Conservation (phyloP, 1,140 invertebrate species). For the Apis cerana region DNA sequence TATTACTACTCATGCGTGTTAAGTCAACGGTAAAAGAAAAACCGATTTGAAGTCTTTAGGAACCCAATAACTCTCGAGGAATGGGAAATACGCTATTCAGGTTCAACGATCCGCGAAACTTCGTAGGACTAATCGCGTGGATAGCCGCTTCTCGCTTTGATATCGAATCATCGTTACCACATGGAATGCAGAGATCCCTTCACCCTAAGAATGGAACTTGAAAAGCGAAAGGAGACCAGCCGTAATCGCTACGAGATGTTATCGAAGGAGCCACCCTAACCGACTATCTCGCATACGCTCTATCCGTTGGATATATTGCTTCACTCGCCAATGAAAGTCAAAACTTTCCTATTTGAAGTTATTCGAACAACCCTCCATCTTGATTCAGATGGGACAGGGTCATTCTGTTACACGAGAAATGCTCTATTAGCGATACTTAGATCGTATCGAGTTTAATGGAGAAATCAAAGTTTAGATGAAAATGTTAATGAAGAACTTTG, state of each 20-base stretch:
- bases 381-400: neutral
- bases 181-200: constrained; percentile 9
- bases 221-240: neutral
- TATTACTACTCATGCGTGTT: neutral
- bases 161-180: constrained; percentile 16
- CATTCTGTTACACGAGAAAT: too few relatives aligned
- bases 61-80: neutral
- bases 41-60: neutral
- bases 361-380: neutral
- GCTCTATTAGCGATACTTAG: too few relatives aligned
- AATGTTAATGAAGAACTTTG: too few relatives aligned
- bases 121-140: constrained; percentile 58
- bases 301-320: neutral
- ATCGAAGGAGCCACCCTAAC: constrained; percentile 28
- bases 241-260: constrained; percentile 26
- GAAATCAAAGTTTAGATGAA: too few relatives aligned
- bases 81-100: constrained; percentile 47
- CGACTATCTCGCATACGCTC: constrained; percentile 17
- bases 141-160: constrained; percentile 44
- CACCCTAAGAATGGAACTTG: constrained; percentile 1
- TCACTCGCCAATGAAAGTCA: constrained; percentile 17
- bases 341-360: neutral
- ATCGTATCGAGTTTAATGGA: too few relatives aligned
- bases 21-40: neutral
- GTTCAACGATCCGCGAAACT: constrained; percentile 54